Conservation (phyloP, 2,797 vertebrate species). For the Cirrhinus mrigala region DNA sequence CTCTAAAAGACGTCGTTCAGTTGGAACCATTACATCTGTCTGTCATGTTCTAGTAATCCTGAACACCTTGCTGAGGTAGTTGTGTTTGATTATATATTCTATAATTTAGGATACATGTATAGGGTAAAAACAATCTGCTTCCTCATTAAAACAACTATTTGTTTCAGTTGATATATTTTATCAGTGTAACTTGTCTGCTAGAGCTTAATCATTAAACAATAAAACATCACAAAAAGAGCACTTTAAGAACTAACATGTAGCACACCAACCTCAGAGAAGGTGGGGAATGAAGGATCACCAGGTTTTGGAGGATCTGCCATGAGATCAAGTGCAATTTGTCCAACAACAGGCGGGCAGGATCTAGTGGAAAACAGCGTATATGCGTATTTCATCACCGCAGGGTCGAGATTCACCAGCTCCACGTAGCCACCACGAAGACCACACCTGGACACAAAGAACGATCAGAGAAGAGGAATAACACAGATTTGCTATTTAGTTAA, state of each 20-base stretch:
- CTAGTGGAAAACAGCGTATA: slow-evolving; percentile 22
- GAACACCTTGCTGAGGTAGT: no score
- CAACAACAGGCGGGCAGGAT: slow-evolving; percentile 53
- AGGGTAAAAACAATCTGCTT: no score
- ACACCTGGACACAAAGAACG: slow-evolving; percentile 66
- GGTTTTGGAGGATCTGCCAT: slow-evolving; percentile 74
- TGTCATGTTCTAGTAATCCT: no score
- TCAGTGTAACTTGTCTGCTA: no score
- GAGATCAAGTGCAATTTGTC: slow-evolving; percentile 77
- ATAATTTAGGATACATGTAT: no score
- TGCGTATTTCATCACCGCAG: slow-evolving; percentile 58
- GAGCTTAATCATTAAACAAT: no score
- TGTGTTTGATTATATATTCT: no score
- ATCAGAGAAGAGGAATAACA: background rate
- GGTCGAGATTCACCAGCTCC: slow-evolving; percentile 79
- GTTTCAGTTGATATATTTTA: no score
- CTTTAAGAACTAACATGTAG: background rate
- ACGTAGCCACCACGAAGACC: slow-evolving; percentile 79
- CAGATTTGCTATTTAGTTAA: background rate
- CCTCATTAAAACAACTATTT: no score
- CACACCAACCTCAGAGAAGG: slow-evolving; percentile 64
- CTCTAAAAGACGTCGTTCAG: no score
- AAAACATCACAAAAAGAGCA: no score
- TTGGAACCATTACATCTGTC: no score
- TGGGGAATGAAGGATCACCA: slow-evolving; percentile 74